phyloP scores from a whole-genome alignment of 1,140 invertebrate species.

The Drosophila bocqueti region DNA sequence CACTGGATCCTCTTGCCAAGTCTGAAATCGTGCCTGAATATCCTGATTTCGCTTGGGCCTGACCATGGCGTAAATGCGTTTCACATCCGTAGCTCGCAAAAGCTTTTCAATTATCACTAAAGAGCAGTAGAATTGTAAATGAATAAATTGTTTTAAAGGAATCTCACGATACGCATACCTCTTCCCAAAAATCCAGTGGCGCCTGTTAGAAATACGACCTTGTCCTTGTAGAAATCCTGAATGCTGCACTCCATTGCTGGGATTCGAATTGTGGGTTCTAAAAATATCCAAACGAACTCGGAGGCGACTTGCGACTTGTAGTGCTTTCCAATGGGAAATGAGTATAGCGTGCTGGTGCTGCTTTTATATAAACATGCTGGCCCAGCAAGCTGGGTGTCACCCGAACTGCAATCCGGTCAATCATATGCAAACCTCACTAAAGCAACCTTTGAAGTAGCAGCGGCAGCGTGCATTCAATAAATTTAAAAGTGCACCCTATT shows the following conservation, averaged over 20 bases:
- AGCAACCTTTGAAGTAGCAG: background rate
- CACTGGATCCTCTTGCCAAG: slow-evolving; percentile 87
- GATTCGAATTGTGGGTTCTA: background rate
- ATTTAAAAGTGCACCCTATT: no score
- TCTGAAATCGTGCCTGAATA: slow-evolving; percentile 88
- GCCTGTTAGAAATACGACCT: slow-evolving; percentile 26
- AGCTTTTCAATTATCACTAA: slow-evolving; percentile 91
- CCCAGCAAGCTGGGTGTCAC: slow-evolving; percentile 3
- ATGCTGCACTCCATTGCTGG: slow-evolving; percentile 22
- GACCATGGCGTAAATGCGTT: slow-evolving; percentile 90
- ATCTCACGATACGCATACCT: background rate
- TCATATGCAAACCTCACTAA: slow-evolving; percentile 4
- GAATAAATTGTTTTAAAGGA: no score
- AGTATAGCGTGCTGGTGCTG: background rate
- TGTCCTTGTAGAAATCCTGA: slow-evolving; percentile 28
- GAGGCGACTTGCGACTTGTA: background rate
- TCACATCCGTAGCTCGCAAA: slow-evolving; percentile 90
- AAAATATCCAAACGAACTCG: no score
- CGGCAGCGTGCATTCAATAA: background rate
- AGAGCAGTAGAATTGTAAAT: background rate
- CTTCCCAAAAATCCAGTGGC: slow-evolving; percentile 38
- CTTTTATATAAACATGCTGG: slow-evolving; percentile 1
- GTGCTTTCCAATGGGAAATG: slow-evolving; percentile 1
- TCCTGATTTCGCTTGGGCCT: slow-evolving; percentile 91
- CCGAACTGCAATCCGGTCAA: slow-evolving; percentile 11